Evolutionary conservation across 2,113 vertebrate genomes (phyloP).

Genomic region (Archilochus colubris): DNA sequence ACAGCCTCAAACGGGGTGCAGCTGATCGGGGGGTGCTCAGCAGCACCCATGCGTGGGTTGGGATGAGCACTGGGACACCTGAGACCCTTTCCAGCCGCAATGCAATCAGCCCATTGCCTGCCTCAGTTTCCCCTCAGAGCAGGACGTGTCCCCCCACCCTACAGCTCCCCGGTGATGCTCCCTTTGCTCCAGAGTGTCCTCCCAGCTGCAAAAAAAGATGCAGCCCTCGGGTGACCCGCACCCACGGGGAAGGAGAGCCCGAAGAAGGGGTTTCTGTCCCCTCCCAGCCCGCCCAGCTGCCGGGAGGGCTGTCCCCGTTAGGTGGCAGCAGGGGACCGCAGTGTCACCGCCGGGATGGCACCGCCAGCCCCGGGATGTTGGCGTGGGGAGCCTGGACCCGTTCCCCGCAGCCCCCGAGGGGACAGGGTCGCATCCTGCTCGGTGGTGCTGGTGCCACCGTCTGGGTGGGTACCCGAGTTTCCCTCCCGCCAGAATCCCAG

Average conservation of each 20-base stretch:
- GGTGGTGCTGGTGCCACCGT: fast-evolving
- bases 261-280: too few relatives aligned
- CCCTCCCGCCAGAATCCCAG: neutral
- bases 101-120: neutral
- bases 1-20: neutral
- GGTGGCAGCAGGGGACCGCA: constrained; percentile 55
- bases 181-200: neutral
- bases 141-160: too few relatives aligned
- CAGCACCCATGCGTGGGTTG: neutral
- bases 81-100: neutral
- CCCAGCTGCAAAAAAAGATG: neutral
- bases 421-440: neutral
- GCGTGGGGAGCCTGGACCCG: fast-evolving
- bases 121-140: neutral
- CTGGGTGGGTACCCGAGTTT: neutral
- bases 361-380: neutral
- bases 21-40: neutral
- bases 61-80: neutral
- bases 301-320: neutral
- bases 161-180: neutral
- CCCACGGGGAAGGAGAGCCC: too few relatives aligned
- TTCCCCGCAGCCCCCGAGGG: neutral
- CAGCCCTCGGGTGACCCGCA: neutral
- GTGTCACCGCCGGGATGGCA: neutral
- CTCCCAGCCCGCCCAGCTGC: neutral